Evolutionary conservation across 2,797 vertebrate genomes (phyloP).

Genomic region (Loris lydekkerianus): DNA sequence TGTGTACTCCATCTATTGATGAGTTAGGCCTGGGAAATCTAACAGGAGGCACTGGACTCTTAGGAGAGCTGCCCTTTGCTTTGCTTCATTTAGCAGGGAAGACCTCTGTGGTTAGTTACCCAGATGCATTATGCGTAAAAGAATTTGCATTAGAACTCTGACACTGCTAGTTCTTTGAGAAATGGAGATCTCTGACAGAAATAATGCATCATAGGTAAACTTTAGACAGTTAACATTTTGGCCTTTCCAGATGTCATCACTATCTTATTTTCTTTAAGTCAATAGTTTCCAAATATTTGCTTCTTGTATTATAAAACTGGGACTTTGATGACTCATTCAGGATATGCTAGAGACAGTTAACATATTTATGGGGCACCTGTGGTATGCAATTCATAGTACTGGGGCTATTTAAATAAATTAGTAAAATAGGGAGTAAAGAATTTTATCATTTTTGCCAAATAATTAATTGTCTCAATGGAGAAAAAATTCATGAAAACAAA

Average conservation of each 20-base stretch:
- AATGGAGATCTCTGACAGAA: conserved; percentile 53
- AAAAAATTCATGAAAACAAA: conserved; percentile 50
- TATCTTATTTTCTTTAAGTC: conserved; percentile 39
- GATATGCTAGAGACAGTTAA: neutral
- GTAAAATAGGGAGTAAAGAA: conserved; percentile 27
- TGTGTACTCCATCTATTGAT: neutral
- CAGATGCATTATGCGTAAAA: conserved; percentile 61
- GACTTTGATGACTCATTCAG: neutral
- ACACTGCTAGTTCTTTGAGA: conserved; percentile 22
- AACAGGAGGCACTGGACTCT: conserved; percentile 1
- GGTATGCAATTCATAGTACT: neutral
- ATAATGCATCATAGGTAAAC: neutral
- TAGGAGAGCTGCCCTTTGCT: conserved; percentile 48
- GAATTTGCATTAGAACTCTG: conserved; percentile 51
- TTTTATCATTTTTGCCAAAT: conserved; percentile 4
- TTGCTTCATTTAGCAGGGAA: conserved; percentile 32
- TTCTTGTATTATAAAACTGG: neutral
- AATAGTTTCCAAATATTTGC: conserved; percentile 53
- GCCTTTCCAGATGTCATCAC: conserved; percentile 17
- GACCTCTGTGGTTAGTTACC: conserved; percentile 64
- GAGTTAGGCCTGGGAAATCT: neutral
- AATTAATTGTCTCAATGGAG: neutral
- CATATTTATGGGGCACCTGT: neutral
- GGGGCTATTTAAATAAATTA: neutral
- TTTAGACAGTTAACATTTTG: conserved; percentile 29